These are phyloP conservation scores for Aphelinus certus DNA, from an alignment of 1,140 invertebrate genomes.

Conservation along the genomic window DNA sequence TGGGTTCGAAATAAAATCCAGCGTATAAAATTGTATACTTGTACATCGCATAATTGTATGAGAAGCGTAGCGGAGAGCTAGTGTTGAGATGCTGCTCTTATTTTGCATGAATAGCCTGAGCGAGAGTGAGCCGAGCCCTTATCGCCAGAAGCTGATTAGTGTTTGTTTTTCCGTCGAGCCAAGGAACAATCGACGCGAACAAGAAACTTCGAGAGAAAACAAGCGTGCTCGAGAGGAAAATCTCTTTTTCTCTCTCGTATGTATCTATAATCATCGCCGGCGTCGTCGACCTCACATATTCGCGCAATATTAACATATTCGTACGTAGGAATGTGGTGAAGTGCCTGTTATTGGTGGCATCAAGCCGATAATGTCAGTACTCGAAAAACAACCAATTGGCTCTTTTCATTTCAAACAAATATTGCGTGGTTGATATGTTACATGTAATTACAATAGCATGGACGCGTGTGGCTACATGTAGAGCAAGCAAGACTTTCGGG, in stretches of 20 bases:
- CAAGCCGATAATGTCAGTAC: slow-evolving; percentile 2
- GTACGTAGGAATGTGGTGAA: slow-evolving; percentile 5
- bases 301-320: slow-evolving; percentile 5
- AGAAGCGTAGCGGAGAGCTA: not conserved
- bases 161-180: slow-evolving; percentile 2
- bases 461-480: not conserved
- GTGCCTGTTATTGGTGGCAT: slow-evolving; percentile 21
- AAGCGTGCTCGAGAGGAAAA: not conserved
- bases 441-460: not conserved
- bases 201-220: slow-evolving; percentile 26
- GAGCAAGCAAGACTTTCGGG: slow-evolving; percentile 1
- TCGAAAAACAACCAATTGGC: slow-evolving; percentile 25
- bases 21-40: slow-evolving; percentile 36
- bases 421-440: slow-evolving; percentile 2
- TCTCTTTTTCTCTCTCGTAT: not conserved
- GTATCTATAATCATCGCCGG: not conserved
- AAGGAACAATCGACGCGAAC: slow-evolving; percentile 14
- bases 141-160: slow-evolving; percentile 15
- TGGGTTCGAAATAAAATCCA: slow-evolving; percentile 26
- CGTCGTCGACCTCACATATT: slow-evolving; percentile 11
- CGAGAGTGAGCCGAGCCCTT: slow-evolving; percentile 1
- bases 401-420: slow-evolving; percentile 17
- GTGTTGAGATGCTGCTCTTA: slow-evolving; percentile 10
- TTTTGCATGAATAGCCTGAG: slow-evolving; percentile 35
- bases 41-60: slow-evolving; percentile 42